Evolutionary conservation across 30 jellyfish, hydroid and myxozoan genomes (phyloP).

Genomic region (Cassiopea andromeda): DNA sequence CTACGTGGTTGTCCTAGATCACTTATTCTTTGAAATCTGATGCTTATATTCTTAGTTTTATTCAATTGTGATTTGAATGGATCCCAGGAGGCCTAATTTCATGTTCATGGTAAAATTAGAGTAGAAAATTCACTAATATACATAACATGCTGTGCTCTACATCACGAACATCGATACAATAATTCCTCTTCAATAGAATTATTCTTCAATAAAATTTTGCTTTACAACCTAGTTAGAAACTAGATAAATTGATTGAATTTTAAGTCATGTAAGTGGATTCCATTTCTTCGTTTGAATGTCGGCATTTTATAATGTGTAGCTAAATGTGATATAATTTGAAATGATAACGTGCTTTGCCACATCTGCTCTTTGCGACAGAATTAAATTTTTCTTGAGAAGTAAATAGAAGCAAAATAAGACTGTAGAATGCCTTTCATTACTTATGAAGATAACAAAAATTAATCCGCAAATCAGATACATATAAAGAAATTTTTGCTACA

Average conservation of each 20-base stretch:
- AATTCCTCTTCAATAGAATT: no score
- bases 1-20: no score
- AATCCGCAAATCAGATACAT: neutral
- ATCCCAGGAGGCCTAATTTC: no score
- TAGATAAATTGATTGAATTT: no score
- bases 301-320: neutral
- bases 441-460: neutral
- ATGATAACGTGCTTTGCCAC: neutral
- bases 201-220: neutral
- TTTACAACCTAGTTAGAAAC: neutral
- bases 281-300: neutral
- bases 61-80: no score
- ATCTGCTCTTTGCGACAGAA: neutral
- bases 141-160: neutral
- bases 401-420: neutral
- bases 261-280: neutral
- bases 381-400: neutral
- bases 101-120: no score
- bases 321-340: neutral
- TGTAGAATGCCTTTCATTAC: neutral
- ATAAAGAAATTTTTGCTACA: neutral
- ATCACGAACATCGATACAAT: neutral
- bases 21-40: no score
- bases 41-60: no score
- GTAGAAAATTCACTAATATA: no score